Base-by-base conservation (phyloP, 2,797 vertebrate genomes). In the Manis javanica region DNA sequence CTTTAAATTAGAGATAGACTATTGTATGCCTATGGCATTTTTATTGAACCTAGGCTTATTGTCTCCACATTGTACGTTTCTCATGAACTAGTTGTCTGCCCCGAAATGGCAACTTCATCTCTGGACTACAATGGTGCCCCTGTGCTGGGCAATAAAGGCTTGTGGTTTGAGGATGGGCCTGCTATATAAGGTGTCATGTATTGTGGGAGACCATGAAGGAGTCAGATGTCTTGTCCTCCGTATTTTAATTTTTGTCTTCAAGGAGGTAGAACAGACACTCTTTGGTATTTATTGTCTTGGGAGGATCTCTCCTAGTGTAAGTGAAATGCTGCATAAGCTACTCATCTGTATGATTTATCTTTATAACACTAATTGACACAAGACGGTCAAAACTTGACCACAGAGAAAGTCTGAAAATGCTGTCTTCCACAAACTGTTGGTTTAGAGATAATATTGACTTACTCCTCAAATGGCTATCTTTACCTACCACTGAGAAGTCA, bases 11-110 rank as follows among this genome's bases (percentile, higher is more conserved):
- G 16, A 64, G 31, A n/a, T 31, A 87, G 51, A 37, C 55, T 82
- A 0, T 93, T 93, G 13, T 92, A 96, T 96, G 85, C 61, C 69
- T 91, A 7, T 90, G 81, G 49, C 31, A 92, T 81, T 95, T 97
- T 49, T 96, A 3, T 81, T 87, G 87, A 87, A 94, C 85, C 3
- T 14, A 84, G 34, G 53, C 23, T 90, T 91, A 42, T 90, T 94
- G 93, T 75, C 24, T 77, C 34, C 59, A 75, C 49, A 19, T 59
- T 84, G 13, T 77, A 15, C 11, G 42, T 57, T 96, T 96, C 61
- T 87, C 29, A 66, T 49, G 46, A 88, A 92, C 31, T 81, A 75
- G 79, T 61, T 63, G n/a, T 92, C 59, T 77, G 61, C 61, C 51
- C 51, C 16, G 90, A 90, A 90, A 61, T 51, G 55, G 34, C 68